phyloP scores from a whole-genome alignment of 64 coral and sea anemone genomes.

The Actinia tenebrosa region DNA sequence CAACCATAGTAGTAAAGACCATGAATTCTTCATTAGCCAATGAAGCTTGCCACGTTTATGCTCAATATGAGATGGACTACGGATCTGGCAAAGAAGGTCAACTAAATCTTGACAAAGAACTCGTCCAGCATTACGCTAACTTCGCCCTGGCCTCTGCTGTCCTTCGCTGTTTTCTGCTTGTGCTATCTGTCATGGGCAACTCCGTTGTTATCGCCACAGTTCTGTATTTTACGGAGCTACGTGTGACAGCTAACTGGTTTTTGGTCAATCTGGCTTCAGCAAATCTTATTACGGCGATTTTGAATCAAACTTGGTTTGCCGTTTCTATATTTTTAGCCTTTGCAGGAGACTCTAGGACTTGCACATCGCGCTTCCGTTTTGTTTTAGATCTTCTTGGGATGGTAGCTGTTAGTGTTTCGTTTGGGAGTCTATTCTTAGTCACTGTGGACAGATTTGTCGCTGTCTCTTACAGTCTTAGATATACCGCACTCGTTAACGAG shows the following conservation, averaged over 20 bases:
- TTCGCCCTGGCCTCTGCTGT: neutral
- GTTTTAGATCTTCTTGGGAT: neutral
- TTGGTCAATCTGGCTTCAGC: constrained; percentile 4
- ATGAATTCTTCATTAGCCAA: neutral
- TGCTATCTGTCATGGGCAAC: neutral
- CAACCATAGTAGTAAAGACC: neutral
- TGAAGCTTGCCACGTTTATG: neutral
- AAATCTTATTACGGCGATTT: neutral
- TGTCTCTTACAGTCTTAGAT: neutral
- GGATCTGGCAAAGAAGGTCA: neutral
- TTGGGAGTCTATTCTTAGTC: neutral
- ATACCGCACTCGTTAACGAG: neutral
- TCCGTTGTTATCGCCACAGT: neutral
- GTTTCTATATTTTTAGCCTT: neutral
- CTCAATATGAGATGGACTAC: neutral
- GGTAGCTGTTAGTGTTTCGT: neutral
- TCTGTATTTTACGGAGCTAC: neutral
- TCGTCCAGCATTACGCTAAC: neutral
- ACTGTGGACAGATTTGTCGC: neutral
- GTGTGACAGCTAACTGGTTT: constrained; percentile 5
- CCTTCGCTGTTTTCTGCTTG: neutral
- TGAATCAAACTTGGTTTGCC: neutral
- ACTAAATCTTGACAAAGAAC: neutral
- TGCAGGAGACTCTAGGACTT: neutral
- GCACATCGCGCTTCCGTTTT: neutral